These are phyloP conservation scores for Falco concolor DNA, from an alignment of 2,797 vertebrate genomes.

Conservation along the genomic window DNA sequence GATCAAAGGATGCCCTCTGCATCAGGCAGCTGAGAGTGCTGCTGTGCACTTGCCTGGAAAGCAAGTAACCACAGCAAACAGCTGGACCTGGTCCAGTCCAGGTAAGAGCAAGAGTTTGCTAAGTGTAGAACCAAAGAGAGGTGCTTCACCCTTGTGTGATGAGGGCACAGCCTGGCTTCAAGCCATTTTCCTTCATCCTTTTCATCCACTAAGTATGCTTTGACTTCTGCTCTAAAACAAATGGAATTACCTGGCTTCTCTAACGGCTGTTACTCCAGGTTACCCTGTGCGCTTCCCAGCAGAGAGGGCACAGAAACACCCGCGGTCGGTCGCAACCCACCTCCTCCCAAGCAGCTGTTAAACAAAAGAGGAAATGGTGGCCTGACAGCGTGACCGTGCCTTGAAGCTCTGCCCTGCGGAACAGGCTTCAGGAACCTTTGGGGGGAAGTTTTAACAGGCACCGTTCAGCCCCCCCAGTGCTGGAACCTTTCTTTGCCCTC, in stretches of 20 bases:
- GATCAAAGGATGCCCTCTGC: not conserved
- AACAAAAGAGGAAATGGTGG: not conserved
- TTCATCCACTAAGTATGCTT: not conserved
- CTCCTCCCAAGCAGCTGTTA: constrained; percentile 9
- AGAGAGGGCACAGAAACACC: not conserved
- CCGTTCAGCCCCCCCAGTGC: not conserved
- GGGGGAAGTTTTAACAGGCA: not conserved
- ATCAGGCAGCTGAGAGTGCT: not conserved
- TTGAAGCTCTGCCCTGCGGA: not conserved
- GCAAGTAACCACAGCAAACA: not conserved
- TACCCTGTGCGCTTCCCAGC: not conserved
- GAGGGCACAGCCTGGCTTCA: not conserved
- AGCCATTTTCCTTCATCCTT: not conserved
- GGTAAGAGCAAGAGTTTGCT: not conserved
- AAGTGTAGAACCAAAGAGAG: not conserved
- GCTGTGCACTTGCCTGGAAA: not conserved
- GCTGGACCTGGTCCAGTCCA: not conserved
- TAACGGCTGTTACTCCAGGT: not conserved
- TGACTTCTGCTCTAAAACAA: not conserved
- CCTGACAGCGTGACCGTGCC: not conserved
- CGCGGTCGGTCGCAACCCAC: not conserved
- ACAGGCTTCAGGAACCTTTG: not conserved
- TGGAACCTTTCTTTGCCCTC: not conserved
- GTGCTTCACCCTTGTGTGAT: not conserved
- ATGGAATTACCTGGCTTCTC: not conserved